These are phyloP conservation scores for Drosophila atripex DNA, from an alignment of 2,888 invertebrate species.

Conservation along the genomic window DNA sequence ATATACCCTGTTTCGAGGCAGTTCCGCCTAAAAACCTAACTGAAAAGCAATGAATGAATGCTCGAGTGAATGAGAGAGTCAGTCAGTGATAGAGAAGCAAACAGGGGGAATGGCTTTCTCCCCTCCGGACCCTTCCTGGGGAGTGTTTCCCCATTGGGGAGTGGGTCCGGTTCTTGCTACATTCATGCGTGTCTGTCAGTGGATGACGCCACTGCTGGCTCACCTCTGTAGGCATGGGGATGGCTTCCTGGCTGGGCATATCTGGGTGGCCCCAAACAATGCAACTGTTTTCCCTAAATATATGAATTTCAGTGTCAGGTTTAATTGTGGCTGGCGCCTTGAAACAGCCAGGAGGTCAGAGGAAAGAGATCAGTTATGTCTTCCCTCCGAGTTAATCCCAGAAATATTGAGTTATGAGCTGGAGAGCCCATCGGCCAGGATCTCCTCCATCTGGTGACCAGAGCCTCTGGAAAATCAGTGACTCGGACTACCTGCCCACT, in stretches of 20 bases:
- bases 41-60: constrained; percentile 55
- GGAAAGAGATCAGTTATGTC: not conserved
- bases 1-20: constrained; percentile 1
- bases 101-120: constrained; percentile 17
- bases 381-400: constrained; percentile 20
- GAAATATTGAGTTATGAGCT: constrained; percentile 24
- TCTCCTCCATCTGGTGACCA: constrained; percentile 27
- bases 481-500: constrained; percentile 37
- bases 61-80: constrained; percentile 35
- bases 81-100: constrained; percentile 16
- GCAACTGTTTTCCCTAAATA: constrained; percentile 22
- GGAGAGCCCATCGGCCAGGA: constrained; percentile 9
- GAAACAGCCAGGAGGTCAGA: constrained; percentile 18
- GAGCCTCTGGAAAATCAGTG: constrained; percentile 38
- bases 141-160: constrained; percentile 23
- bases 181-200: constrained; percentile 57
- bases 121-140: constrained; percentile 11
- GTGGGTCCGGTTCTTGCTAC: constrained; percentile 10
- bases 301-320: constrained; percentile 36
- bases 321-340: constrained; percentile 43
- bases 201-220: constrained; percentile 64
- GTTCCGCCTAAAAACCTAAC: constrained; percentile 42
- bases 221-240: constrained; percentile 49
- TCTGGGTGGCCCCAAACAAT: constrained; percentile 42
- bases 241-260: constrained; percentile 2